A percentile compares a stretch with the other conserved stretches of the same genome.
Conservation (phyloP, 92 coral and sea anemone genomes). For the Bergia puertoricense region DNA sequence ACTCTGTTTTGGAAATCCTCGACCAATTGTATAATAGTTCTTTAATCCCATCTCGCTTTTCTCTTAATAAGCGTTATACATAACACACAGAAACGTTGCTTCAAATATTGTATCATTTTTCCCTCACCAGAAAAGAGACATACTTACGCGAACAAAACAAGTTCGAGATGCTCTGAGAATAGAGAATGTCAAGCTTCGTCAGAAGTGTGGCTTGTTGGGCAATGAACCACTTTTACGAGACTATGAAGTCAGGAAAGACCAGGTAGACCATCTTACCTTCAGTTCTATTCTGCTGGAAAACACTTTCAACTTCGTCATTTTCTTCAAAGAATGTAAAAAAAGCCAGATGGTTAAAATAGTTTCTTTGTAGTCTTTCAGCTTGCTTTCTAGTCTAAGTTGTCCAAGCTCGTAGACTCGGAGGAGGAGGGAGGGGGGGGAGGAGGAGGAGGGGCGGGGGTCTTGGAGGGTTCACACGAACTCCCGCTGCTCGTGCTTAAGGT, state of each 20-base stretch:
- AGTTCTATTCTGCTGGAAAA: not conserved
- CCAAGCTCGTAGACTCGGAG: no score
- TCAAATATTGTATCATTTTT: not conserved
- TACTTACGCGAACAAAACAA: constrained; percentile 93
- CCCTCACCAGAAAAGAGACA: constrained; percentile 78
- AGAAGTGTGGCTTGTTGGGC: constrained; percentile 96
- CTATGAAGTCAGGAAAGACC: constrained; percentile 92
- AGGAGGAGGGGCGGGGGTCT: no score
- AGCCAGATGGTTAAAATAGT: no score
- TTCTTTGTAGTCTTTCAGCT: no score
- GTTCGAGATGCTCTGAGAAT: constrained; percentile 97
- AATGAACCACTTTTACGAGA: constrained; percentile 93
- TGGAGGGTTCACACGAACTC: no score
- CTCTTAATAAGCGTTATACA: not conserved
- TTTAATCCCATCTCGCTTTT: not conserved
- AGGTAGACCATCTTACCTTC: constrained; percentile 57
- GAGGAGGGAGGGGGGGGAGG: no score
- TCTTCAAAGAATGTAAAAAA: no score
- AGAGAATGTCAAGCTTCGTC: constrained; percentile 97
- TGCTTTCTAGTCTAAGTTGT: no score
- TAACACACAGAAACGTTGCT: not conserved
- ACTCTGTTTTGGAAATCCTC: no score
- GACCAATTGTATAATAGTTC: no score
- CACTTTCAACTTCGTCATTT: not conserved
- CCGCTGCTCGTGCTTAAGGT: no score